Percentiles rank a stretch among this genome's conserved stretches.
Conservation (phyloP, 1,140 invertebrate genomes). For the Propsilocerus akamusi region DNA sequence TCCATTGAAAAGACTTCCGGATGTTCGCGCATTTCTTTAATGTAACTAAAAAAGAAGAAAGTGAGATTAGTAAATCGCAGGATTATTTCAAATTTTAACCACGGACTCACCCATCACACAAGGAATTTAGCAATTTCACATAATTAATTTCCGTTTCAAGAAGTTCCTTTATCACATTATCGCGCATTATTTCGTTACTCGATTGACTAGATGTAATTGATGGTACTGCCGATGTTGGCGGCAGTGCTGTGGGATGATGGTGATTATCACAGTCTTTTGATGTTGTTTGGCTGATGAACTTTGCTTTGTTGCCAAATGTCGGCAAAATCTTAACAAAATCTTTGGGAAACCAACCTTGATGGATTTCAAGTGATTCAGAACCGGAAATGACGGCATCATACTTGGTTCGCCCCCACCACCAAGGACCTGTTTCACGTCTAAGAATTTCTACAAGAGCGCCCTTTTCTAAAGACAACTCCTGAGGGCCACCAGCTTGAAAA, state of each 20-base stretch:
- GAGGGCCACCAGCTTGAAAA: conserved; percentile 19
- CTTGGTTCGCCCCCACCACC: conserved; percentile 23
- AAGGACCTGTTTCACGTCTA: conserved; percentile 19
- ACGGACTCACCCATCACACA: conserved; percentile 19
- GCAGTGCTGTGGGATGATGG: not conserved
- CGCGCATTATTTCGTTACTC: conserved; percentile 12
- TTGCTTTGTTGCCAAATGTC: not conserved
- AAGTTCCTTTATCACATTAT: conserved; percentile 19
- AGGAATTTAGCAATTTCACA: conserved; percentile 19
- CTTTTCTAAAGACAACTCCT: conserved; percentile 20
- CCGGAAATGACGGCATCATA: conserved; percentile 16
- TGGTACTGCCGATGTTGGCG: not conserved
- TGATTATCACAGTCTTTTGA: not conserved
- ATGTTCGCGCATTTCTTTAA: conserved; percentile 22
- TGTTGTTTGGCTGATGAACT: not conserved
- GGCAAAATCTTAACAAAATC: conserved; percentile 17
- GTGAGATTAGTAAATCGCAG: not conserved
- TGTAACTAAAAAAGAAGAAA: conserved; percentile 12
- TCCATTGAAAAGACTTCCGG: conserved; percentile 22
- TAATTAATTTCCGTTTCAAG: conserved; percentile 23
- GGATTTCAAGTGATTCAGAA: conserved; percentile 15
- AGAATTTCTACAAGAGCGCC: conserved; percentile 20
- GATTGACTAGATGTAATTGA: conserved; percentile 6
- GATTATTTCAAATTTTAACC: not conserved
- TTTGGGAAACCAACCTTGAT: conserved; percentile 23